Evolutionary conservation across 1,140 invertebrate species (phyloP), one percentile per base, ranked within the genome.

Genomic region (Scaptomyza hsui): DNA sequence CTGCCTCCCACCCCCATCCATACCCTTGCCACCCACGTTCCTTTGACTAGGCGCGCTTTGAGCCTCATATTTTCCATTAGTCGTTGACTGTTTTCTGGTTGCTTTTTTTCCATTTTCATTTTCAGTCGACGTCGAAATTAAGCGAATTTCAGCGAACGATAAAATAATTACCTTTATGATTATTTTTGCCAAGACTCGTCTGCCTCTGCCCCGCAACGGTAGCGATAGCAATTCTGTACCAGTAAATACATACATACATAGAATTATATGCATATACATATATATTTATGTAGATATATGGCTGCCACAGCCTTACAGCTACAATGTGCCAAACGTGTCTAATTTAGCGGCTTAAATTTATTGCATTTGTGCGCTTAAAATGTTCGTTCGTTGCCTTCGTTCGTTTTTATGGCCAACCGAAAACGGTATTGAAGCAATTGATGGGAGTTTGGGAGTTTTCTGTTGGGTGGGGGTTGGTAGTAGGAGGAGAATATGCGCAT

Each of bases 151-250:
- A 81, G 73, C 72, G 68, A 76, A 73, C 78, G 78, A 80, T 81
- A 81, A 81, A 81, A 81, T 81, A 81, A 81, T 81, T 81, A 81
- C 78, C 78, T 81, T 81, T 81, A 81, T 81, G 78, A 81, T 80
- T 81, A 81, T 81, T 81, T 81, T 80, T 39, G 39, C 47, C 53
- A 41, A 44, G 44, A 29, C 13, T 26, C 10, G 12, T n/a, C n/a
- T n/a, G n/a, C n/a, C n/a, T n/a, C n/a, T n/a, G n/a, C n/a, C 6
- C 21, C 29, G 15, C 48, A 19, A 18, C 21, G 16, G n/a, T n/a
- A 42, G 29, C 29, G 16, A 64, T 71, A 64, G 45, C 65, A 29
- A 45, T 47, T 52, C 18, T 59, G 9, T 29, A n/a, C 13, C 7
- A 53, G 13, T 60, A 42, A 57, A 44, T 56, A 42, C 47, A n/a